Percentiles rank a stretch among this genome's conserved stretches.
Conservation (phyloP, 2,797 vertebrate genomes). For the Acipenser transmontanus region DNA sequence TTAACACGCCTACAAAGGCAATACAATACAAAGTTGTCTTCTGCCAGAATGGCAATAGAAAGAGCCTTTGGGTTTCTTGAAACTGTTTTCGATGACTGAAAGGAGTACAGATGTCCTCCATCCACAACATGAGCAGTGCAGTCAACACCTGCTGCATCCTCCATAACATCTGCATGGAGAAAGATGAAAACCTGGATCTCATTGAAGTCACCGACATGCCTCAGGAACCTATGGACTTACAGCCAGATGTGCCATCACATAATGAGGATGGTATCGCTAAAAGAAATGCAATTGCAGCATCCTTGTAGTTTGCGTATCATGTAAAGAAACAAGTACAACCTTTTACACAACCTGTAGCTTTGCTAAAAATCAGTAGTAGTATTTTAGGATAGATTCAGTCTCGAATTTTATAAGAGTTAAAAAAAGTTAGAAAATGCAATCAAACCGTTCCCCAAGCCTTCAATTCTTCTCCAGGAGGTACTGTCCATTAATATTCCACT, state of each 20-base stretch:
- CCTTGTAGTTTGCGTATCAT: background rate
- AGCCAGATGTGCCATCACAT: background rate
- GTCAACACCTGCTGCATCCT: background rate
- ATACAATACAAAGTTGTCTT: background rate
- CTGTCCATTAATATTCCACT: no score
- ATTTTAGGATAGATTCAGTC: no score
- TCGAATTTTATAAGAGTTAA: no score
- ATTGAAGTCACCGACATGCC: background rate
- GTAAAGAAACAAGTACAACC: no score
- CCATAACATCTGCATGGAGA: slow-evolving; percentile 4
- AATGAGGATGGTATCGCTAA: background rate
- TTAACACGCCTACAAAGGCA: background rate
- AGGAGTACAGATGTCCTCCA: background rate
- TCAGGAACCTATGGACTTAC: background rate
- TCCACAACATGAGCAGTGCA: background rate
- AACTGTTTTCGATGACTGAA: background rate
- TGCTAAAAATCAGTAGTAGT: no score
- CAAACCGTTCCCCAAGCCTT: no score
- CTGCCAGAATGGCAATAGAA: background rate
- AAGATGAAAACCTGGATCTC: background rate
- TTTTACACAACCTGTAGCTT: no score
- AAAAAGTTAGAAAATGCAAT: no score
- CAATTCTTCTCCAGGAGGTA: no score
- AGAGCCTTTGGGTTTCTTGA: background rate
- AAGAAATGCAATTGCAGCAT: background rate